Evolutionary conservation across 2,797 vertebrate genomes (phyloP).

Genomic region (Phrynocephalus guinanensis): DNA sequence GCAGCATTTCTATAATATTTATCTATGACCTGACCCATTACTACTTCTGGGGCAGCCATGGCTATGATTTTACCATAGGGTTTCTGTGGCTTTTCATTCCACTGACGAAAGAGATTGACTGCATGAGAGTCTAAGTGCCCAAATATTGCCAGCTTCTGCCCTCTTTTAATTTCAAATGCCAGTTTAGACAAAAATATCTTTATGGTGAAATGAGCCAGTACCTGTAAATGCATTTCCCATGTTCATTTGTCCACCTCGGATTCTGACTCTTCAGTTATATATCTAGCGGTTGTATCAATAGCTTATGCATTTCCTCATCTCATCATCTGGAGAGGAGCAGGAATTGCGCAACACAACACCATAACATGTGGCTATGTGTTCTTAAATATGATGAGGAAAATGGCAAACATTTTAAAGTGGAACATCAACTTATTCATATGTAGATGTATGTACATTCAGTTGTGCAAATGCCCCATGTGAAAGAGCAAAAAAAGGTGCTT

Average conservation of each 20-base stretch:
- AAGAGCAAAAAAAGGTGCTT: too few relatives aligned
- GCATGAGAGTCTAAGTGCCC: not conserved
- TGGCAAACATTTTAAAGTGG: not conserved
- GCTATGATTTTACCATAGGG: not conserved
- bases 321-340: not conserved
- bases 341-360: not conserved
- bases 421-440: too few relatives aligned
- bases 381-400: not conserved
- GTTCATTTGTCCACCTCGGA: not conserved
- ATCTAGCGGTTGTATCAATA: not conserved
- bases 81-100: not conserved
- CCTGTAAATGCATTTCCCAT: not conserved
- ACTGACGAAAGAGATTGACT: not conserved
- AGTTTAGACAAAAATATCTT: not conserved
- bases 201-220: not conserved
- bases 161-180: not conserved
- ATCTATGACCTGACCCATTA: not conserved
- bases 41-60: not conserved
- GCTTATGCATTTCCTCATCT: not conserved
- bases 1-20: constrained; percentile 1
- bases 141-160: not conserved
- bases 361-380: not conserved
- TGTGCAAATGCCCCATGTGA: too few relatives aligned
- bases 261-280: not conserved
- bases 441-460: too few relatives aligned